Conservation (phyloP, 1,140 invertebrate species). For the Penaeus vannamei region DNA sequence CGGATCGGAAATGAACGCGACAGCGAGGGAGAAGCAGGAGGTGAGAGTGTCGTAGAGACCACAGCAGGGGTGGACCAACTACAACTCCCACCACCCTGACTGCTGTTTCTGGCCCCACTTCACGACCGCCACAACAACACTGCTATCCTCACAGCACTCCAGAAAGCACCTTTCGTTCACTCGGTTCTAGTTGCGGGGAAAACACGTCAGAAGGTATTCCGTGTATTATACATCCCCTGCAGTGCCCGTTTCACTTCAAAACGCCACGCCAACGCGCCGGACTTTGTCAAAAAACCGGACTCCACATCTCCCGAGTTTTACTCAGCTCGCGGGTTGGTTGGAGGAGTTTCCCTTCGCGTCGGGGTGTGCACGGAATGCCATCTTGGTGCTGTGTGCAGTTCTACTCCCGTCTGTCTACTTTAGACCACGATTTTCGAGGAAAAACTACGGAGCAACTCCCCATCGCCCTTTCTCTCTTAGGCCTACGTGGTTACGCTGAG, state of each 20-base stretch:
- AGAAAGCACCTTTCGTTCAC: background rate
- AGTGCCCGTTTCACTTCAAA: slow-evolving; percentile 54
- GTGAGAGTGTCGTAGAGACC: too few species aligned
- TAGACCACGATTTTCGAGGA: slow-evolving; percentile 5
- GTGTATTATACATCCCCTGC: background rate
- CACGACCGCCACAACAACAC: too few species aligned
- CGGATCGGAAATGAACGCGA: too few species aligned
- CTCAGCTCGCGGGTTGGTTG: slow-evolving; percentile 17
- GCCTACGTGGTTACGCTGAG: slow-evolving; percentile 63
- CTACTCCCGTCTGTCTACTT: background rate
- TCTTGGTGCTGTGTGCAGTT: background rate
- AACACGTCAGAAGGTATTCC: background rate
- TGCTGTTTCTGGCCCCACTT: too few species aligned
- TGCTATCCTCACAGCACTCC: too few species aligned
- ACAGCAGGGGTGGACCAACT: too few species aligned
- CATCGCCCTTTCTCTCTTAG: slow-evolving; percentile 50
- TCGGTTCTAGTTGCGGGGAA: background rate
- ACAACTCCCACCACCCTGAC: too few species aligned
- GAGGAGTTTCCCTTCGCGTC: background rate
- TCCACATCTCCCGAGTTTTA: slow-evolving; percentile 48
- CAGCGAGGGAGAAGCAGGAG: too few species aligned
- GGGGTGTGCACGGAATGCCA: slow-evolving; percentile 19
- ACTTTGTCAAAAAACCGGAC: slow-evolving; percentile 60
- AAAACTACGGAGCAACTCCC: slow-evolving; percentile 48
- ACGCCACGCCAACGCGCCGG: slow-evolving; percentile 54